phyloP scores from a whole-genome alignment of 2,113 vertebrate genomes.

The Cyprinodon brontotheroides region DNA sequence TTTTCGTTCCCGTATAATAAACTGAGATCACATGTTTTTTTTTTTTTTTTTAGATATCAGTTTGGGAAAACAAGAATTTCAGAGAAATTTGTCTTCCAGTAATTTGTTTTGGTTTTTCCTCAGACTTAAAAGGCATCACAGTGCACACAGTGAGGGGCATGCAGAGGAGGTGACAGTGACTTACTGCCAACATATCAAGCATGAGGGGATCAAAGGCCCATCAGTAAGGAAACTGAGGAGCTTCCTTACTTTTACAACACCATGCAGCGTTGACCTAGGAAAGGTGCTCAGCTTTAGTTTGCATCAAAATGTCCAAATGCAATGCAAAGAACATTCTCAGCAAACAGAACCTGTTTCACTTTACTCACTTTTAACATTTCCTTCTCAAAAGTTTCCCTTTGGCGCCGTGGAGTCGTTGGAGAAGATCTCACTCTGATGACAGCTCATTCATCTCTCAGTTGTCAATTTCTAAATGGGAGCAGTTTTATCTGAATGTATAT shows the following conservation, averaged over 20 bases:
- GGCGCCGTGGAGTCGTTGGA: not conserved
- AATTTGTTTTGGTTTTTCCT: conserved; percentile 31
- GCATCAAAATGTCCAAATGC: conserved; percentile 7
- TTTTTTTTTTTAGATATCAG: not conserved
- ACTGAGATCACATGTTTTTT: not conserved
- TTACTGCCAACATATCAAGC: conserved; percentile 69
- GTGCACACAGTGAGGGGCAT: conserved; percentile 44
- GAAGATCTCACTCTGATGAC: conserved; percentile 13
- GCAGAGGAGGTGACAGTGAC: conserved; percentile 64
- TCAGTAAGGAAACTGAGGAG: conserved; percentile 48
- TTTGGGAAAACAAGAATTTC: not conserved
- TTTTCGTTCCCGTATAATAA: not conserved
- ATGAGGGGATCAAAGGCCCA: conserved; percentile 66
- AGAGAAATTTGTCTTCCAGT: conserved; percentile 43
- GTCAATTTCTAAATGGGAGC: conserved; percentile 29
- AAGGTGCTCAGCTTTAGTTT: not conserved
- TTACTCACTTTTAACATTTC: conserved; percentile 1
- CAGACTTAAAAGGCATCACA: conserved; percentile 34
- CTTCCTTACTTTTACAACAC: conserved; percentile 18
- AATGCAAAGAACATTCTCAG: not conserved
- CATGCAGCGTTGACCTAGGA: not conserved
- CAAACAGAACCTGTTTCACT: conserved; percentile 8
- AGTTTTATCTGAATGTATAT: conserved; percentile 32
- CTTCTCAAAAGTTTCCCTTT: conserved; percentile 13
- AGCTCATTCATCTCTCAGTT: conserved; percentile 38